These are phyloP conservation scores for Piprites chloris DNA, from an alignment of 2,113 vertebrate genomes.

Conservation along the genomic window DNA sequence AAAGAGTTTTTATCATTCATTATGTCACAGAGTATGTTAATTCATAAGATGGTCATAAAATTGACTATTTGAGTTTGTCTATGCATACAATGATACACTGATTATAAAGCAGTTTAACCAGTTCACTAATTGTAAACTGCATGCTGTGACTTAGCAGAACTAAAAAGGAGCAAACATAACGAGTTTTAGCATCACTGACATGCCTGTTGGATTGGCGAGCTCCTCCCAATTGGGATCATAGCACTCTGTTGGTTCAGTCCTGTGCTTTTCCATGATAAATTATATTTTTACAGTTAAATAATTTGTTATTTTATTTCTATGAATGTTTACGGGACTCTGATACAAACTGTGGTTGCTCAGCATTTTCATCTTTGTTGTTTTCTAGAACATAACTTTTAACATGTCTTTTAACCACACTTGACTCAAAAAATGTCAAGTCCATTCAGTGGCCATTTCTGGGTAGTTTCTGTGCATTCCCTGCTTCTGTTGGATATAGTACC, in stretches of 20 bases:
- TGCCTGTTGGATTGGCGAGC: not conserved
- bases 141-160: not conserved
- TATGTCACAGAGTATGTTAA: not conserved
- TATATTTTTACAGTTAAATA: not conserved
- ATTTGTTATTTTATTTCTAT: not conserved
- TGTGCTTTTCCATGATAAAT: not conserved
- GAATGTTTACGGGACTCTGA: not conserved
- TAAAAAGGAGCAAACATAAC: not conserved
- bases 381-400: not conserved
- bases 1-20: not conserved
- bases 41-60: not conserved
- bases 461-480: not conserved
- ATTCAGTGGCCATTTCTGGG: rapidly evolving
- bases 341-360: not conserved
- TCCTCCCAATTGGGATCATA: not conserved
- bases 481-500: not conserved
- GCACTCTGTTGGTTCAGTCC: not conserved
- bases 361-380: not conserved
- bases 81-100: not conserved
- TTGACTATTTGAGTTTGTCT: not conserved
- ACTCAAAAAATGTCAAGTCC: not conserved
- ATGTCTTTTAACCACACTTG: not conserved
- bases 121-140: not conserved
- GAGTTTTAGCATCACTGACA: not conserved
- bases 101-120: not conserved